A percentile compares a stretch with the other conserved stretches of the same genome.
phyloP scores from a whole-genome alignment of 2,888 invertebrate genomes.

The Agonum fuliginosum region DNA sequence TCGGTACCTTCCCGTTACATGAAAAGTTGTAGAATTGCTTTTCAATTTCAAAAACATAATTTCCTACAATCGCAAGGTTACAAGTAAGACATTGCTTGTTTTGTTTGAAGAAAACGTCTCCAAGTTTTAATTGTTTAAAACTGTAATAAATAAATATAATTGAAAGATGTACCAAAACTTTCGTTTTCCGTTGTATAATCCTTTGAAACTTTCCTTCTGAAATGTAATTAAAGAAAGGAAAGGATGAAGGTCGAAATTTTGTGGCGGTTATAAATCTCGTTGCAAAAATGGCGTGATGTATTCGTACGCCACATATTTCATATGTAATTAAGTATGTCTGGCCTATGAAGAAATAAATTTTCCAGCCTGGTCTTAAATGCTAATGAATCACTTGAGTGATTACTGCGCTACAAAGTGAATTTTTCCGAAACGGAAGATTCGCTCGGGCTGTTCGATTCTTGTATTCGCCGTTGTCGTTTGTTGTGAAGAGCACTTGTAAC shows the following conservation, averaged over 20 bases:
- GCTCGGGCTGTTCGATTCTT: neutral
- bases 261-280: constrained; percentile 1
- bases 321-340: constrained; percentile 25
- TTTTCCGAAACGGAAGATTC: constrained; percentile 2
- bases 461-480: constrained; percentile 13
- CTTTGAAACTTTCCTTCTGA: neutral
- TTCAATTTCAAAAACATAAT: too few relatives aligned
- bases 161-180: neutral
- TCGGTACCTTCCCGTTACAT: too few relatives aligned
- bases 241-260: constrained; percentile 10
- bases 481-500: constrained; percentile 13
- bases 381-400: constrained; percentile 29
- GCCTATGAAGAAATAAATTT: neutral
- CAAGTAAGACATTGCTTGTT: too few relatives aligned
- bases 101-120: neutral
- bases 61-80: too few relatives aligned
- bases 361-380: constrained; percentile 14
- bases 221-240: constrained; percentile 7
- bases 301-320: constrained; percentile 1
- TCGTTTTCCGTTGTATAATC: neutral
- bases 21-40: too few relatives aligned
- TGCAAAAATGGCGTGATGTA: constrained; percentile 16
- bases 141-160: neutral
- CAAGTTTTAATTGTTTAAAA: neutral
- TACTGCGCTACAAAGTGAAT: constrained; percentile 27